Conservation (phyloP, 2,888 invertebrate species). For the Ormyrus rosae region DNA sequence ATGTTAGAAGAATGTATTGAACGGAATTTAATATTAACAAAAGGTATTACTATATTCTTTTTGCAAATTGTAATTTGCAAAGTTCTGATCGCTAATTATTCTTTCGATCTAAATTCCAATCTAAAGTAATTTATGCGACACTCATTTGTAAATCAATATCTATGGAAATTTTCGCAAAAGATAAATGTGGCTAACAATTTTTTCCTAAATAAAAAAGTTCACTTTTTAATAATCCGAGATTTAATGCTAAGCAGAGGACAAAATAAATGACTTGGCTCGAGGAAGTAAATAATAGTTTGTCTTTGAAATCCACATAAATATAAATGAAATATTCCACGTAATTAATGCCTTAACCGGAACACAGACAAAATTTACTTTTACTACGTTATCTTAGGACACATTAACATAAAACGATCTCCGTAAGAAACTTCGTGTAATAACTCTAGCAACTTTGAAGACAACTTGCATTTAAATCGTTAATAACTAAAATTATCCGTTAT, state of each 20-base stretch:
- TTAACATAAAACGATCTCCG: conserved; percentile 34
- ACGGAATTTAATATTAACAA: no score
- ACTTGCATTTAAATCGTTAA: conserved; percentile 20
- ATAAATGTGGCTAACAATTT: no score
- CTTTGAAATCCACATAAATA: background rate
- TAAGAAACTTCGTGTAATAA: conserved; percentile 8
- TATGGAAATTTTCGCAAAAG: no score
- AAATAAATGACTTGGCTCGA: background rate
- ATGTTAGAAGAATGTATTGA: no score
- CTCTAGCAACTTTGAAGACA: background rate
- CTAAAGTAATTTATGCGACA: background rate
- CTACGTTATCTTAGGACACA: conserved; percentile 1
- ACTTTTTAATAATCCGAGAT: no score
- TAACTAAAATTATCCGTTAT: conserved; percentile 24
- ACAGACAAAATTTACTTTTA: conserved; percentile 19
- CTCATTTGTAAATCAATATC: no score
- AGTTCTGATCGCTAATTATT: no score
- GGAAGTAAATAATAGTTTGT: background rate
- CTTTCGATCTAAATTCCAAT: background rate
- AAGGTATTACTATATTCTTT: no score
- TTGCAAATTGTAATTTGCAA: no score
- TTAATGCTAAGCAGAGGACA: background rate
- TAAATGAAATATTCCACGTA: conserved; percentile 8
- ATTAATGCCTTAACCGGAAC: conserved; percentile 26
- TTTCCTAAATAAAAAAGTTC: no score